These are phyloP conservation scores for Syngnathus rostellatus DNA, from an alignment of 2,797 vertebrate species.

Conservation along the genomic window DNA sequence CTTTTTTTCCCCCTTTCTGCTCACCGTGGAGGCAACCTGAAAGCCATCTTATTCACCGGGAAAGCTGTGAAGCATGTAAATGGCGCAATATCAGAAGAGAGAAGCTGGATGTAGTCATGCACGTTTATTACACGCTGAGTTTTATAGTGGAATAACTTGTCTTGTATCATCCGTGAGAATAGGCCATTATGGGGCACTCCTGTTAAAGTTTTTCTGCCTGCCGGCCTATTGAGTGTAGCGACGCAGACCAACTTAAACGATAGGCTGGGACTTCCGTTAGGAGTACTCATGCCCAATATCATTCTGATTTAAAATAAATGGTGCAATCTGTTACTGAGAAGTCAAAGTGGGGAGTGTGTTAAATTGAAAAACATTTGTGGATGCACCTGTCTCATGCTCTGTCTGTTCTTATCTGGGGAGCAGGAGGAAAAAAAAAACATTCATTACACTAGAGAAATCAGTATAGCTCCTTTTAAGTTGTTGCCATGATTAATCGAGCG, in stretches of 20 bases:
- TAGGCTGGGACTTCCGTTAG: constrained; percentile 48
- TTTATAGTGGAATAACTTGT: constrained; percentile 57
- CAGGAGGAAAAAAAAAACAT: neutral
- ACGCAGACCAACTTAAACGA: constrained; percentile 62
- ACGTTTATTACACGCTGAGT: constrained; percentile 64
- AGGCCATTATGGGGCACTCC: constrained; percentile 61
- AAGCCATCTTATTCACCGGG: constrained; percentile 41
- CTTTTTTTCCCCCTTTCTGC: constrained; percentile 12
- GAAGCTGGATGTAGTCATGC: constrained; percentile 45
- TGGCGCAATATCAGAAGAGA: constrained; percentile 34
- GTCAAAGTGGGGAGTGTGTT: constrained; percentile 33
- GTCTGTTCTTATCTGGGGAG: constrained; percentile 30
- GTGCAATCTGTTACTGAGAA: constrained; percentile 44
- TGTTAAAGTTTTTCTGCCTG: constrained; percentile 46
- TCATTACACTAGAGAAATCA: constrained; percentile 45
- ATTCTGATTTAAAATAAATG: constrained; percentile 51
- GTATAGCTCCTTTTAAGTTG: constrained; percentile 39
- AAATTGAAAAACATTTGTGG: constrained; percentile 39
- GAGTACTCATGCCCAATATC: constrained; percentile 47
- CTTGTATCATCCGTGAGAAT: constrained; percentile 57
- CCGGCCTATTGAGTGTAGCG: constrained; percentile 58
- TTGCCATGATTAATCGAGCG: constrained; percentile 50
- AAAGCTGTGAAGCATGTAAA: constrained; percentile 53
- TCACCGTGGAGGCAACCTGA: constrained; percentile 34
- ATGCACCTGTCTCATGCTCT: constrained; percentile 43